These are phyloP conservation scores for Sepiola atlantica DNA, from an alignment of 2,888 invertebrate genomes.

Conservation along the genomic window DNA sequence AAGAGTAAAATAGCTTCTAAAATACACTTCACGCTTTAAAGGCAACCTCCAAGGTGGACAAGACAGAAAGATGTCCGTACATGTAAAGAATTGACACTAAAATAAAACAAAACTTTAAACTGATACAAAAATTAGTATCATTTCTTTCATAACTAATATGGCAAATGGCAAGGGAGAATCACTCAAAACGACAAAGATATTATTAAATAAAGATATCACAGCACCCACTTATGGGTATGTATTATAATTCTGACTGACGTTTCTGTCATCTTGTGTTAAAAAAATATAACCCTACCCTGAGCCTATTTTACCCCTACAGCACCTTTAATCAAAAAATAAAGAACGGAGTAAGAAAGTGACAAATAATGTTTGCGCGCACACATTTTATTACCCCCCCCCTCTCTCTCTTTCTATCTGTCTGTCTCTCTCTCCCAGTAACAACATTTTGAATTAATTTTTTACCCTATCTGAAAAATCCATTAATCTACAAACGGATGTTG, in stretches of 20 bases:
- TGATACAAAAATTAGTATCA: not conserved
- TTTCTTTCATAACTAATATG: not conserved
- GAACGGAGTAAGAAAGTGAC: not conserved
- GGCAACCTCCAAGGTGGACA: not conserved
- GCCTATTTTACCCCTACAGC: not conserved
- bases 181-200: not conserved
- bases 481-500: slow-evolving; percentile 10
- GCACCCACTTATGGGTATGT: not conserved
- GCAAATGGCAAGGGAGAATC: not conserved
- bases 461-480: slow-evolving; percentile 32
- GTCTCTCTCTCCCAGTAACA: not conserved
- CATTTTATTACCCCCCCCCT: too few species aligned
- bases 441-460: slow-evolving; percentile 20
- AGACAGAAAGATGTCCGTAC: too few species aligned
- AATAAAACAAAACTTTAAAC: too few species aligned
- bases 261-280: slow-evolving; percentile 6
- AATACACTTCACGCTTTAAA: not conserved
- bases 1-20: not conserved
- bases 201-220: not conserved
- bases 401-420: not conserved
- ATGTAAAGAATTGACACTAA: too few species aligned
- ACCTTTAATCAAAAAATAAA: slow-evolving; percentile 13
- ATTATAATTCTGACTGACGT: not conserved
- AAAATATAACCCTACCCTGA: not conserved
- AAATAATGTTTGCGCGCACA: not conserved